phyloP scores from a whole-genome alignment of 92 coral and sea anemone genomes.

The Desmophyllum pertusum region DNA sequence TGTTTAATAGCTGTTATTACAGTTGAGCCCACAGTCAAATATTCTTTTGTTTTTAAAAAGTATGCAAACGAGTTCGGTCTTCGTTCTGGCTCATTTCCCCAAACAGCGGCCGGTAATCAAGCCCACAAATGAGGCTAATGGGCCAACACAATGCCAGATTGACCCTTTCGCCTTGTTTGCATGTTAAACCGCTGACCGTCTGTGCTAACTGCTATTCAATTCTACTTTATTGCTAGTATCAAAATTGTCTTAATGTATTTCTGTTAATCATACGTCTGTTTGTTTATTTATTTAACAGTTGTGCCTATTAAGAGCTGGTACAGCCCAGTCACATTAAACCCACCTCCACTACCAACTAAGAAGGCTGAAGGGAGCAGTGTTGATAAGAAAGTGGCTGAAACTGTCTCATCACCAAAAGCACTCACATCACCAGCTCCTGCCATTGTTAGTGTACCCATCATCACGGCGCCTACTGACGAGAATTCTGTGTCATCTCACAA shows the following conservation, averaged over 20 bases:
- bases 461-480: conserved; percentile 1
- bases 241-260: neutral
- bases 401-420: conserved; percentile 27
- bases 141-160: too few relatives aligned
- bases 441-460: neutral
- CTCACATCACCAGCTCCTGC: neutral
- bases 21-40: too few relatives aligned
- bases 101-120: too few relatives aligned
- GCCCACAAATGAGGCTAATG: too few relatives aligned
- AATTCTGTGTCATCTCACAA: conserved; percentile 50
- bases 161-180: too few relatives aligned
- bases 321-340: conserved; percentile 80
- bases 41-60: too few relatives aligned
- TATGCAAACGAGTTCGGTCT: too few relatives aligned
- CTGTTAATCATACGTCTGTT: neutral
- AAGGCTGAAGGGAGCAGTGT: neutral
- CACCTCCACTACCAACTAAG: conserved; percentile 34
- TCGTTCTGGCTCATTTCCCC: too few relatives aligned
- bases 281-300: conserved; percentile 50
- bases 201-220: too few relatives aligned
- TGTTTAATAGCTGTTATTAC: too few relatives aligned
- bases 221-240: neutral
- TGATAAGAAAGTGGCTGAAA: neutral
- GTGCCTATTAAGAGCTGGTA: conserved; percentile 86
- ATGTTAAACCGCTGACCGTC: too few relatives aligned